Conservation (phyloP, 2,797 vertebrate genomes). For the Periophthalmus magnuspinnatus region DNA sequence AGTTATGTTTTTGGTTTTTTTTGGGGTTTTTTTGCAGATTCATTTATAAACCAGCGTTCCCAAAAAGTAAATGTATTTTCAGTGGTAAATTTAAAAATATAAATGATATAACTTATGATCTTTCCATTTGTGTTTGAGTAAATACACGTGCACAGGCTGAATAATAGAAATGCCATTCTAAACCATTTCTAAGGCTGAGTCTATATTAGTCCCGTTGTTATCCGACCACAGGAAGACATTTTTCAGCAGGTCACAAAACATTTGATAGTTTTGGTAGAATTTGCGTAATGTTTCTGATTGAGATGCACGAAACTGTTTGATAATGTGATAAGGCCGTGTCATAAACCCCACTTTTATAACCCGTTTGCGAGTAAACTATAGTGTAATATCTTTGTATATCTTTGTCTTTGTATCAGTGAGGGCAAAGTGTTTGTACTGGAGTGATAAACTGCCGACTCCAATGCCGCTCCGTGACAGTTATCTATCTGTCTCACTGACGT, state of each 20-base stretch:
- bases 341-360: conserved; percentile 13
- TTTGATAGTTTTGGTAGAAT: conserved; percentile 19
- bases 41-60: too few species aligned
- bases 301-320: conserved; percentile 4
- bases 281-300: conserved; percentile 13
- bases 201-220: background rate
- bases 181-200: too few species aligned
- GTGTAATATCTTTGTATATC: background rate
- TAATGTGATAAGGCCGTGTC: conserved; percentile 6
- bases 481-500: conserved; percentile 17
- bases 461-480: conserved; percentile 27
- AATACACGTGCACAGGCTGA: too few species aligned
- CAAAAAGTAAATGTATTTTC: too few species aligned
- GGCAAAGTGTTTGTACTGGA: conserved; percentile 13
- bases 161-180: too few species aligned
- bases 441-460: conserved; percentile 19
- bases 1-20: too few species aligned
- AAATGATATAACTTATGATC: too few species aligned
- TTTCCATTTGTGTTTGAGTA: too few species aligned
- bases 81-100: too few species aligned
- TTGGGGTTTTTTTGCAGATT: too few species aligned
- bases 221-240: background rate
- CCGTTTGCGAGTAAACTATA: background rate
- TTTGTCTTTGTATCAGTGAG: conserved; percentile 6
- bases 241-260: conserved; percentile 10